These are phyloP conservation scores for Callospermophilus lateralis DNA, from an alignment of 2,113 vertebrate genomes.

Conservation along the genomic window DNA sequence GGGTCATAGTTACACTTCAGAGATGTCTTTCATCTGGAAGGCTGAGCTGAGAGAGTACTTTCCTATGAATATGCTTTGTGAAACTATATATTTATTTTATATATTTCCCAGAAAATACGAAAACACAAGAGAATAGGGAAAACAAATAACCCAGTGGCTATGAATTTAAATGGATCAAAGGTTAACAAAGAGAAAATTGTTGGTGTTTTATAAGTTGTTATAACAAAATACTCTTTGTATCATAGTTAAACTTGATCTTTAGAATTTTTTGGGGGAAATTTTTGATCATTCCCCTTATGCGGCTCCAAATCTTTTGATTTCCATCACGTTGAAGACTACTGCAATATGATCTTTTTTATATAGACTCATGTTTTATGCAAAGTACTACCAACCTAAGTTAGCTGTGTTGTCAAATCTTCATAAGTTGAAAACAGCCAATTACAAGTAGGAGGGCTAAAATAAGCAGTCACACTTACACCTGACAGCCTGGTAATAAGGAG, in stretches of 20 bases:
- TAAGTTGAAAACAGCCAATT: background rate
- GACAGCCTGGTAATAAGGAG: background rate
- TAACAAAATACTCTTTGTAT: background rate
- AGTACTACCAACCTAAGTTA: background rate
- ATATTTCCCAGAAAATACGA: background rate
- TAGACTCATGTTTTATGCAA: background rate
- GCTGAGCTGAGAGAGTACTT: background rate
- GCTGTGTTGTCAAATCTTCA: background rate
- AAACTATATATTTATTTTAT: background rate
- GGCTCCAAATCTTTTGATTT: background rate
- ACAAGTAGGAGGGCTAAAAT: background rate
- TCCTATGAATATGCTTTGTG: background rate
- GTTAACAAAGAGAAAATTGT: background rate
- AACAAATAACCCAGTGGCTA: background rate
- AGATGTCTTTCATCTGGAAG: background rate
- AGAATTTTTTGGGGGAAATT: background rate
- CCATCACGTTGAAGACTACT: background rate
- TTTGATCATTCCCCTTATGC: background rate
- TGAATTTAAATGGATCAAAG: background rate
- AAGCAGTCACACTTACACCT: background rate
- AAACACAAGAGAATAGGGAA: background rate
- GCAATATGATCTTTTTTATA: background rate
- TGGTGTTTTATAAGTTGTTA: background rate
- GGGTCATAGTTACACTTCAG: background rate
- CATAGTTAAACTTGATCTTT: conserved; percentile 9